Evolutionary conservation across 1,140 invertebrate species (phyloP), one percentile per base, ranked within the genome.

Genomic region (Lasioglossum albipes): DNA sequence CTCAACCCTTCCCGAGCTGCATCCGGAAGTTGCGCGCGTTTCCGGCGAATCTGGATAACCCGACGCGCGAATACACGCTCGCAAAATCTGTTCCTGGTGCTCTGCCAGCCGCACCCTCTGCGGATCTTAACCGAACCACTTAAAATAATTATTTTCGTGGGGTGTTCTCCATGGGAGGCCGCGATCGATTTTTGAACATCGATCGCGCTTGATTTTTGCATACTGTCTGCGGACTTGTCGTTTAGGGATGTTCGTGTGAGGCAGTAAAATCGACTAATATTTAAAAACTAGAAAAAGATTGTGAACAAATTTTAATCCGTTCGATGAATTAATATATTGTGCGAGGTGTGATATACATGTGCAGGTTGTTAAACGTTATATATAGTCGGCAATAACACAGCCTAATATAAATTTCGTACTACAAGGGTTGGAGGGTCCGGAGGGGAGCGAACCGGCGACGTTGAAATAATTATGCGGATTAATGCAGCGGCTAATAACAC

Each of bases 31-130:
- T 65, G 22, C 57, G 42, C 67, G 42, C 41, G 61, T 65, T 79
- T 61, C 72, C 74, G 64, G 83, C 74, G 81, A 82, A 85, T 82
- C 79, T 67, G 83, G 67, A 82, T 79, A 85, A 82, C 75, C 59
- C 68, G 31, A 67, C 57, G 67, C 41, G 66, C 9, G 52, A 36
- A 69, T 81, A 9, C 20, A 59, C 72, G 73, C 31, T 75, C 36
- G 22, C 22, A 22, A 52, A 75, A 81, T 54, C 52, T 54, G 52
- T 75, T 82, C 68, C 81, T 86, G 85, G 85, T 83, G 49, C 20
- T 2, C 2, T 86, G 85, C 85, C 85, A 83, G 66, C 49, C 68
- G 54, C 49, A 61, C 67, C 67, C 77, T 72, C 7, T 1, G n/a
- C 4, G 42, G 16, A 54, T 59, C 62, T 81, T 81, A 83, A 83